phyloP scores from a whole-genome alignment of 1,140 invertebrate genomes.

The Atta texana region DNA sequence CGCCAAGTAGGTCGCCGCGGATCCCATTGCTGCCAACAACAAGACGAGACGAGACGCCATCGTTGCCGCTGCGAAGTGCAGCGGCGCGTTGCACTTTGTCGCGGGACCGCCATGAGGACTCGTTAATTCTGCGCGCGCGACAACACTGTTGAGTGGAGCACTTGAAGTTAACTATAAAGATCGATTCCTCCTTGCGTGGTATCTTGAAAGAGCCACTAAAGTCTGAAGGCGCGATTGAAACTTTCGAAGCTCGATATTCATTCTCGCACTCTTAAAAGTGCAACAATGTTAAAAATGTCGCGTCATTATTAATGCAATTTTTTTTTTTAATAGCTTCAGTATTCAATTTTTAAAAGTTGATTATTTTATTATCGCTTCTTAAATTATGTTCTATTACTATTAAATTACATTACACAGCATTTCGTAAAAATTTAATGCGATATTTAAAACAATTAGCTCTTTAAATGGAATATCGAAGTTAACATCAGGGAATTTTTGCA shows the following conservation, averaged over 20 bases:
- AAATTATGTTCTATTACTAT: not conserved
- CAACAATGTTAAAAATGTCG: too few relatives aligned
- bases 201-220: not conserved
- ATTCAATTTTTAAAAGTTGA: not conserved
- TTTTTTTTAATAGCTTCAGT: not conserved
- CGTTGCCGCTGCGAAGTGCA: slow-evolving; percentile 16
- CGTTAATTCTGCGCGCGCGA: slow-evolving; percentile 61
- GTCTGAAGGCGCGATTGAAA: not conserved
- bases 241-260: not conserved
- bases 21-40: slow-evolving; percentile 83
- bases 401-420: not conserved
- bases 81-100: slow-evolving; percentile 50
- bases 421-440: not conserved
- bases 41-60: slow-evolving; percentile 63
- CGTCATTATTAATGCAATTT: not conserved
- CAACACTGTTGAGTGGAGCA: slow-evolving; percentile 12
- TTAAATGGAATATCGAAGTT: not conserved
- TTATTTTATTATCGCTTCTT: not conserved
- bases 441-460: not conserved
- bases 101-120: slow-evolving; percentile 64
- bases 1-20: slow-evolving; percentile 85
- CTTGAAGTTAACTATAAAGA: not conserved
- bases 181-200: not conserved
- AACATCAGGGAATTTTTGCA: not conserved
- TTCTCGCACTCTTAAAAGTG: too few relatives aligned